Percentiles rank a stretch among this genome's conserved stretches.
phyloP scores from a whole-genome alignment of 2,888 invertebrate species.

The Spodoptera littoralis region DNA sequence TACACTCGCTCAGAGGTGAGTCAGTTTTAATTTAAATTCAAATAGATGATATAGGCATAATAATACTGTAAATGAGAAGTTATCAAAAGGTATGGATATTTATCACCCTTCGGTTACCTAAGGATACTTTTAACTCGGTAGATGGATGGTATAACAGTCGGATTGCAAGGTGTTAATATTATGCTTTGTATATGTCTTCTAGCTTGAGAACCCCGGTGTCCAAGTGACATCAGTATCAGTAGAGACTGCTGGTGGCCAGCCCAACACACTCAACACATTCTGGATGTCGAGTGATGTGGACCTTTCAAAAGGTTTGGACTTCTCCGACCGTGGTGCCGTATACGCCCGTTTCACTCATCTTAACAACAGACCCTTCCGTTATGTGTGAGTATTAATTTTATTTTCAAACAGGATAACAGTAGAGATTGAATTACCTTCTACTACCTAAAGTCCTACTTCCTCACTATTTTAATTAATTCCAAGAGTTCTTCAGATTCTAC shows the following conservation, averaged over 20 bases:
- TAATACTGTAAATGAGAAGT: too few relatives aligned
- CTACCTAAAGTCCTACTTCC: too few relatives aligned
- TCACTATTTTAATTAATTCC: background rate
- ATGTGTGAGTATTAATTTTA: conserved; percentile 79
- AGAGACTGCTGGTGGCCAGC: conserved; percentile 78
- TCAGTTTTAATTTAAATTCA: background rate
- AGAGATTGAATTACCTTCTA: too few relatives aligned
- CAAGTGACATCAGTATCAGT: conserved; percentile 85
- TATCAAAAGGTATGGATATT: too few relatives aligned
- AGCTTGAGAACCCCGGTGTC: conserved; percentile 90
- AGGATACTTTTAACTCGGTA: too few relatives aligned
- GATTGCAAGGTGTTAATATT: too few relatives aligned
- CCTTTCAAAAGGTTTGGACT: conserved; percentile 94
- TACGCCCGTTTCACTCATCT: conserved; percentile 93
- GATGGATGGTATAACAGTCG: too few relatives aligned
- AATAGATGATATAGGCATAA: too few relatives aligned
- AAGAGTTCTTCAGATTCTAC: too few relatives aligned
- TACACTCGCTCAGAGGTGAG: conserved; percentile 80
- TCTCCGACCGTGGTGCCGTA: conserved; percentile 91
- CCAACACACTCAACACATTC: conserved; percentile 91
- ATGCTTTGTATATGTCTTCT: conserved; percentile 18
- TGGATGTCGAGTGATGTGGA: conserved; percentile 95
- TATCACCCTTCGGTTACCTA: too few relatives aligned
- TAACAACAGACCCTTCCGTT: conserved; percentile 92
- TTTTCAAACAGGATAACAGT: too few relatives aligned